Evolutionary conservation across 2,888 invertebrate species (phyloP), one percentile per base, ranked within the genome.

Genomic region (Acleris sparsana): DNA sequence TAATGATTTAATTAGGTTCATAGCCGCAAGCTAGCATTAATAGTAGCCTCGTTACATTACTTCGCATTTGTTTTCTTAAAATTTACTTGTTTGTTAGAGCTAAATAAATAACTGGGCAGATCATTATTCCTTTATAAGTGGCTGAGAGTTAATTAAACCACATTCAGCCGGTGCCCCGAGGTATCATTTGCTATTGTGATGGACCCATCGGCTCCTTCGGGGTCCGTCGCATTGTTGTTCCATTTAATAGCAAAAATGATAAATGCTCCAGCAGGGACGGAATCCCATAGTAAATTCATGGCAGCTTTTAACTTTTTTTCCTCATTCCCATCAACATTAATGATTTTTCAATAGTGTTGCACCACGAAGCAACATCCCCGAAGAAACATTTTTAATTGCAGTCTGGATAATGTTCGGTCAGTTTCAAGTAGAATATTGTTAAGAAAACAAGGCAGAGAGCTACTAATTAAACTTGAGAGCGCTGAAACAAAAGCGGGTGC

Each of bases 151-250:
- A 92, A 92, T 92, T 91, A 91, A 89, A 85, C 86, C 72, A 82
- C 85, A 90, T 90, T 89, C 85, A 88, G 80, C 74, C 75, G 79
- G 78, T 79, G 85, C 89, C 90, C 88, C 79, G 76, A 88, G 88
- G 89, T 89, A 91, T 89, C 89, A 89, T 90, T 92, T 87, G 86
- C 88, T 89, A 87, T 92, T 92, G 91, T 91, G 85, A 88, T 84
- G 84, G 83, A 84, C 86, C 86, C 85, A 83, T 86, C 80, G 84
- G 82, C 84, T 91, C 88, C 89, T 92, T 87, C 84, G 87, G 88
- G 90, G 85, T 85, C 83, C 79, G 73, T 72, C 74, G 82, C 83
- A 87, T 89, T 91, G 87, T 89, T 87, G 85, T 80, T 85, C 79
- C 74, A 73, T 84, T 90, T 91, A 91, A 92, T 91, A 87, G 89